Evolutionary conservation across 2,888 invertebrate species (phyloP).

Genomic region (Oasisia sp.): DNA sequence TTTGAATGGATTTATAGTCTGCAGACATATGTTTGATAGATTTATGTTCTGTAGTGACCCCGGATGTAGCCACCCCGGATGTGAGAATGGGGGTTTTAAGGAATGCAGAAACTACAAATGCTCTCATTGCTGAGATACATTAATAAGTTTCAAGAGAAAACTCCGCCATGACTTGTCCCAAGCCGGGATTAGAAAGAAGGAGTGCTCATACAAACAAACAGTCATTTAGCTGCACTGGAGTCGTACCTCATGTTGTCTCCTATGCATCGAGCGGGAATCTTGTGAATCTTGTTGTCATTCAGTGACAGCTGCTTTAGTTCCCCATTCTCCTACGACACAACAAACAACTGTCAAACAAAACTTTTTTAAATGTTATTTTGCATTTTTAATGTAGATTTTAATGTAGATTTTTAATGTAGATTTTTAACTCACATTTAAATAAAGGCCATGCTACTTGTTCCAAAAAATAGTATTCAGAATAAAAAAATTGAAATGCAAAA

Average conservation of each 20-base stretch:
- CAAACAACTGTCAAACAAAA: background rate
- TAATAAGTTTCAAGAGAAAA: background rate
- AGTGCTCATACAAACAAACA: too few species aligned
- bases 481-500: too few species aligned
- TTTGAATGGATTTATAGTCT: background rate
- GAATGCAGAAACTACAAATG: background rate
- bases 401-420: too few species aligned
- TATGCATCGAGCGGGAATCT: background rate
- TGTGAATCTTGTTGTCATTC: conserved; percentile 12
- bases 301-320: background rate
- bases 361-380: too few species aligned
- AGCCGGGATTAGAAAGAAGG: too few species aligned
- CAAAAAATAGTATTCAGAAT: too few species aligned
- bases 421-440: too few species aligned
- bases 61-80: too few species aligned
- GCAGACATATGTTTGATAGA: background rate
- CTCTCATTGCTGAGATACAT: background rate
- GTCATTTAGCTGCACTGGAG: background rate
- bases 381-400: too few species aligned
- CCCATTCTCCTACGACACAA: background rate
- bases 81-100: background rate
- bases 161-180: too few species aligned
- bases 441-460: too few species aligned
- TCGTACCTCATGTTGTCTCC: background rate
- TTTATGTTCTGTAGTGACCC: background rate